Conservation (phyloP, 1,140 invertebrate genomes). For the Penaeus vannamei region DNA sequence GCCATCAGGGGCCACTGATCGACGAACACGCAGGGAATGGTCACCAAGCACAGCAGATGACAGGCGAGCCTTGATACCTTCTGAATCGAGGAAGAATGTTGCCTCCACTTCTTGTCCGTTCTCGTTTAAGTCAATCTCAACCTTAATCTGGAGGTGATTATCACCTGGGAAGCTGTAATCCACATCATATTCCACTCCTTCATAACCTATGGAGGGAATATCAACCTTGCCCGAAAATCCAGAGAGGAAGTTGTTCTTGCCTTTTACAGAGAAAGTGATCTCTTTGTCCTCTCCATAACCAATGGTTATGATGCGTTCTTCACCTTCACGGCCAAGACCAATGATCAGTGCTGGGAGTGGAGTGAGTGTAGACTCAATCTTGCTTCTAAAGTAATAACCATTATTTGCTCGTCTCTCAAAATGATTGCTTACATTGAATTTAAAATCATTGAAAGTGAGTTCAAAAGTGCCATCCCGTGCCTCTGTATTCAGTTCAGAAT, state of each 20-base stretch:
- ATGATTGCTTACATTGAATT: slow-evolving; percentile 48
- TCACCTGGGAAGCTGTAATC: slow-evolving; percentile 55
- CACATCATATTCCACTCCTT: slow-evolving; percentile 60
- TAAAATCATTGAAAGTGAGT: slow-evolving; percentile 52
- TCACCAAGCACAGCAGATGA: slow-evolving; percentile 39
- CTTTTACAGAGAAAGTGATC: slow-evolving; percentile 59
- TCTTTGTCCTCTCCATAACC: slow-evolving; percentile 63
- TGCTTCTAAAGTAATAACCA: slow-evolving; percentile 62
- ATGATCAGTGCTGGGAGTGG: slow-evolving; percentile 58
- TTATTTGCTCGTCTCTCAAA: slow-evolving; percentile 53
- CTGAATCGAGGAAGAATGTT: slow-evolving; percentile 61
- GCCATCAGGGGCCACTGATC: slow-evolving; percentile 59
- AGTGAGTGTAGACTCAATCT: slow-evolving; percentile 60
- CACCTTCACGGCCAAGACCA: slow-evolving; percentile 57
- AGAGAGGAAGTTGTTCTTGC: slow-evolving; percentile 61
- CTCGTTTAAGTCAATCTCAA: slow-evolving; percentile 43
- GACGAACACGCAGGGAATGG: slow-evolving; percentile 51
- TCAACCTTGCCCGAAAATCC: slow-evolving; percentile 64
- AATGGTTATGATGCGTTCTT: slow-evolving; percentile 51
- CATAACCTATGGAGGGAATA: slow-evolving; percentile 58
- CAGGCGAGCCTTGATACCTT: slow-evolving; percentile 61
- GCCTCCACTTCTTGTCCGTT: slow-evolving; percentile 52
- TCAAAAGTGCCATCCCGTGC: slow-evolving; percentile 54
- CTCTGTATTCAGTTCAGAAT: slow-evolving; percentile 52
- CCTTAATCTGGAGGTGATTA: slow-evolving; percentile 50